These are phyloP conservation scores for Stomatorhinus walkeri DNA, from an alignment of 2,797 vertebrate species.

Conservation along the genomic window DNA sequence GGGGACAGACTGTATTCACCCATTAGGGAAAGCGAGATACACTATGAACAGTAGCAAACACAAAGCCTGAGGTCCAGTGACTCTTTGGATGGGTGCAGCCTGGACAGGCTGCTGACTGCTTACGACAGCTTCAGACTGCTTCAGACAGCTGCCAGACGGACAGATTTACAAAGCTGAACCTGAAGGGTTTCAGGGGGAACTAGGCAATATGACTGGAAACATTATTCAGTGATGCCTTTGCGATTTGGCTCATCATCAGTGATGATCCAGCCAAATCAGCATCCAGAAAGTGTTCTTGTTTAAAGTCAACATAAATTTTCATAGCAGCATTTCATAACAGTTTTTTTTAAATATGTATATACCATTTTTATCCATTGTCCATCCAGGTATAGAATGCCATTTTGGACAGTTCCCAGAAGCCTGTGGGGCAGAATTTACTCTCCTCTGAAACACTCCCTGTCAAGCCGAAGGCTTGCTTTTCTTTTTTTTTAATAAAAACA, in stretches of 20 bases:
- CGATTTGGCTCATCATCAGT: neutral
- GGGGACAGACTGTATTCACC: neutral
- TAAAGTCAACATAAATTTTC: neutral
- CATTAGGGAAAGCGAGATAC: neutral
- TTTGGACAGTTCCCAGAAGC: neutral
- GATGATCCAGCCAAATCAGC: conserved; percentile 5
- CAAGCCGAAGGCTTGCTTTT: neutral
- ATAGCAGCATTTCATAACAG: neutral
- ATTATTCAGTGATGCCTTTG: neutral
- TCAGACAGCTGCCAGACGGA: neutral
- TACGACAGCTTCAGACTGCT: neutral
- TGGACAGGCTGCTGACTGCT: neutral
- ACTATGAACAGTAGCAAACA: neutral
- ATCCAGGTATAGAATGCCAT: neutral
- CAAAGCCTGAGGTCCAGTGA: neutral
- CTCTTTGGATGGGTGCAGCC: neutral
- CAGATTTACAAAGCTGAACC: neutral
- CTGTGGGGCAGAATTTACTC: neutral
- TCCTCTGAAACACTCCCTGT: neutral
- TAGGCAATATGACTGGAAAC: neutral
- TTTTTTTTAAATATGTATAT: neutral
- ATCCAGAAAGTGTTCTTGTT: conserved; percentile 6
- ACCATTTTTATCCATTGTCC: neutral
- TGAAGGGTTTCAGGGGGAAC: neutral
- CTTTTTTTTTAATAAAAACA: neutral